Evolutionary conservation across 2,797 vertebrate species (phyloP), one percentile per base, ranked within the genome.

Genomic region (Lacerta viridis): DNA sequence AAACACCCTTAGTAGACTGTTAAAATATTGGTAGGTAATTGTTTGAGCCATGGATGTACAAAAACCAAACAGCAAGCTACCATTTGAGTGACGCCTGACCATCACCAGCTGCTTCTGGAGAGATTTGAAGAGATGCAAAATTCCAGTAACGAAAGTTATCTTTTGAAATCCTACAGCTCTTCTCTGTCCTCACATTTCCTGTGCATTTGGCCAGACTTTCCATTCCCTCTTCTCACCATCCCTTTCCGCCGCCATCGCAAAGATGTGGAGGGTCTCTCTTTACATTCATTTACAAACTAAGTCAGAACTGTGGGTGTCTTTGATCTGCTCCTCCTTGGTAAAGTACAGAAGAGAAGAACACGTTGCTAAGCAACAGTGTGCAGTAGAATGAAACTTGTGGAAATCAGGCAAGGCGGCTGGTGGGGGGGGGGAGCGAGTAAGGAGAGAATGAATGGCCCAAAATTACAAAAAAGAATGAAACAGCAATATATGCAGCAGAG

Each of bases 361-460:
- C 87, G 95, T 96, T 95, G 95, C 96, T 96, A 96, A 95, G 96
- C 96, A 96, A 96, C 95, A 88, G 75, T 7, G 69, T 4, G 81
- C 95, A 66, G 75, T 81, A 87, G 92, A 93, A 91, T 91, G 91
- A 94, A 93, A 94, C 93, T 94, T 94, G 78, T 91, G 88, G 78
- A 95, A 93, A 93, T 68, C 8, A 75, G 88, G 90, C 89, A 86
- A 68, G 80, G 0, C 36, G 68, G 50, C 50, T 55, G 50, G 50
- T 55, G 50, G 50, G 25, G 59, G 90, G 23, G 25, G 59, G 90
- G 23, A 3, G 79, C 78, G 85, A 83, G 25, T 0, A 4, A 84
- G 72, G 20, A 90, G 76, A 87, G 83, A 89, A 86, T 90, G 94
- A 95, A 95, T 93, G 93, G 95, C 94, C 95, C 95, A 94, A 89